A percentile compares a stretch with the other conserved stretches of the same genome.
Evolutionary conservation across 2,888 invertebrate genomes (phyloP).

Genomic region (Morpho deidamia): DNA sequence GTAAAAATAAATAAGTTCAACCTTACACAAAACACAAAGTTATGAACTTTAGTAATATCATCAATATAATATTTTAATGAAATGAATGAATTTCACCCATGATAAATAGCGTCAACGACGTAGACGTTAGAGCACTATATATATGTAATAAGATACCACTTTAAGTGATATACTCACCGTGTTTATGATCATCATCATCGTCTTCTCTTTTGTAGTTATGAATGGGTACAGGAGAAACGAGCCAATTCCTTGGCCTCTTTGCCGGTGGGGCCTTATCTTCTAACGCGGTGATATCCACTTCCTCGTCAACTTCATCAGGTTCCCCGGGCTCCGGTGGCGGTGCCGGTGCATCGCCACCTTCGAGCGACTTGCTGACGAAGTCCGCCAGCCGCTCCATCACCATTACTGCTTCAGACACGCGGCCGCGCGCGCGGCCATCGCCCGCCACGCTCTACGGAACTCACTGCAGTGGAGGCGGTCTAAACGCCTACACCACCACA

Average conservation of each 20-base stretch:
- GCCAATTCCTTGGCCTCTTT: constrained; percentile 67
- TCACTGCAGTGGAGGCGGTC: constrained; percentile 51
- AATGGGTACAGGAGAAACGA: constrained; percentile 61
- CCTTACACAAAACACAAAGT: too few species aligned
- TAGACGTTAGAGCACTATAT: too few species aligned
- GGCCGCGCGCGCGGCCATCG: constrained; percentile 60
- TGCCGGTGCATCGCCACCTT: constrained; percentile 76
- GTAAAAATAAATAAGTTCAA: too few species aligned
- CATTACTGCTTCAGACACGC: constrained; percentile 68
- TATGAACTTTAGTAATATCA: too few species aligned
- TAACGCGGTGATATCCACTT: constrained; percentile 70
- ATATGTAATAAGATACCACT: too few species aligned
- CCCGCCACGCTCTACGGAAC: constrained; percentile 56
- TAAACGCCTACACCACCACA: constrained; percentile 51
- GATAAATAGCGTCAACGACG: too few species aligned
- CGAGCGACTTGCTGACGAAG: constrained; percentile 93
- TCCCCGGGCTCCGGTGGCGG: constrained; percentile 71
- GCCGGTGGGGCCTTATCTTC: constrained; percentile 60
- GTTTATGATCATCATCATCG: constrained; percentile 65
- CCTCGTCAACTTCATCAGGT: constrained; percentile 57
- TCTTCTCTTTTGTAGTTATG: constrained; percentile 62
- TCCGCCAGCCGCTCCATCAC: constrained; percentile 93
- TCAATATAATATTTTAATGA: too few species aligned
- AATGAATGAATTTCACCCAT: too few species aligned
- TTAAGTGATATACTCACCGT: constrained; percentile 42